Evolutionary conservation across 2,797 vertebrate genomes (phyloP), one percentile per base, ranked within the genome.

Genomic region (Delichon dasypus): DNA sequence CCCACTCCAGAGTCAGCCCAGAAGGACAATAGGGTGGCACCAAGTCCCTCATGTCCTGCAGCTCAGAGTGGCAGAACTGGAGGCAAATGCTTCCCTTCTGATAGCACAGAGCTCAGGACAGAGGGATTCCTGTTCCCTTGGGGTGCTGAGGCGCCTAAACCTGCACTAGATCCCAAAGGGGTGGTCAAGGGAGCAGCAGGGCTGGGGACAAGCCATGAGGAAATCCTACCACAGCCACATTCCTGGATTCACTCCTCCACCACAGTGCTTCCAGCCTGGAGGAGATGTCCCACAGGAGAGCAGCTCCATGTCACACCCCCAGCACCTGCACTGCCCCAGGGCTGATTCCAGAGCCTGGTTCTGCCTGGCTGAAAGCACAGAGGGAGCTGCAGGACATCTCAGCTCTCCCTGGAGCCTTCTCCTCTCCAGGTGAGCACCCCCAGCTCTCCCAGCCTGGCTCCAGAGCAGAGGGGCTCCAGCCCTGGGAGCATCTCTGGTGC

Each of bases 401-500:
- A 45, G 47, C 20, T 45, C n/a, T 58, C 45, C 51, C 23, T 58
- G 75, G 60, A 65, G 7, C 58, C 57, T 87, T 51, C 58, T 47
- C 13, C 1, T 48, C 50, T 22, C 51, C 75, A 65, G 60, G 6
- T 12, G 67, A 79, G 1, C 68, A 11, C 14, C 38, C 38, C 38
- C 70, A 74, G 70, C 54, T 74, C 70, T 81, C 47, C 70, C 85
- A 88, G 70, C 21, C 85, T 74, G 85, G 40, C 70, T 53, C 34
- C 40, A 64, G 57, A 62, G 65, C 55, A 85, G 65, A 77, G 73
- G 29, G 18, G 45, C 38, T 38, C 75, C 75, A 72, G 51, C 47
- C 47, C 26, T 45, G 0, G 16, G 2, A 67, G 34, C 47, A 54
- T 0, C 47, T 34, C 47, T 0, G 0, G 11, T 30, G 53, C 4